phyloP scores from a whole-genome alignment of 2,797 vertebrate species.

The Propithecus deckenii region DNA sequence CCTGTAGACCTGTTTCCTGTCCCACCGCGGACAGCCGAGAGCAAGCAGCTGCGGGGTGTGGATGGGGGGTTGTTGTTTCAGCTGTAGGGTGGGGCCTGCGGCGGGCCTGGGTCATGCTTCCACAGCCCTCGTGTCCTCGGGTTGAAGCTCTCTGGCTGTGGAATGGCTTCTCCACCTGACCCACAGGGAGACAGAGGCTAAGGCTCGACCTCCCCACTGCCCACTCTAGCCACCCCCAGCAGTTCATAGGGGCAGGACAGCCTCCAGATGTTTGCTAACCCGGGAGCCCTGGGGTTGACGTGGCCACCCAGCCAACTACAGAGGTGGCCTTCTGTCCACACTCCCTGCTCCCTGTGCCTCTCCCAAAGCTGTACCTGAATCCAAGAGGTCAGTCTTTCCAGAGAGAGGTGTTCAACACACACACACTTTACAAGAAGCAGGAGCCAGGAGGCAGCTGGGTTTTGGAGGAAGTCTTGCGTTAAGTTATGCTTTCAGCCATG shows the following conservation, averaged over 20 bases:
- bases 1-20: neutral
- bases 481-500: neutral
- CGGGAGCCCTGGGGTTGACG: neutral
- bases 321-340: neutral
- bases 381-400: neutral
- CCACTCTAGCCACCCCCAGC: neutral
- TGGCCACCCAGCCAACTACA: neutral
- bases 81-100: neutral
- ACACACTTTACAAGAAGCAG: neutral
- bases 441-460: neutral
- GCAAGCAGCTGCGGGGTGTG: neutral
- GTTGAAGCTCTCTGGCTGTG: neutral
- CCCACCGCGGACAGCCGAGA: accelerated
- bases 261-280: neutral
- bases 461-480: neutral
- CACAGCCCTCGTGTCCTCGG: accelerated
- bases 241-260: neutral
- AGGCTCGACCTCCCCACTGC: neutral
- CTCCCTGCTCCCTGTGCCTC: neutral
- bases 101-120: neutral
- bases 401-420: neutral
- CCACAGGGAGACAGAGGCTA: neutral
- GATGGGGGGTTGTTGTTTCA: neutral
- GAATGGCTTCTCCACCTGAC: neutral
- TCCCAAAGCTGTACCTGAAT: neutral